Evolutionary conservation across 1,140 invertebrate species (phyloP).

Genomic region (Cyphomyrmex costatus): DNA sequence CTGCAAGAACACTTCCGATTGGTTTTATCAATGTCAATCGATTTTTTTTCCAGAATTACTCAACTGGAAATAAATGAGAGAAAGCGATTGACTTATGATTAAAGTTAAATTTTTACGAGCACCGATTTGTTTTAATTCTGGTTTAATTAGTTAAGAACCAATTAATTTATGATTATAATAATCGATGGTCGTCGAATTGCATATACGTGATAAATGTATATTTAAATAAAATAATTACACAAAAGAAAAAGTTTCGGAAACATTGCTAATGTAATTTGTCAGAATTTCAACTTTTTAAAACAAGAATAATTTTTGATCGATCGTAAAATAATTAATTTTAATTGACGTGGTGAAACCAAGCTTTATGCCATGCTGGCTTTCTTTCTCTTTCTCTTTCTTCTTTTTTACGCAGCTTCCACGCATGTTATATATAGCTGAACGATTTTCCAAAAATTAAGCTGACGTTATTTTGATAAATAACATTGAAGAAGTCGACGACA

Average conservation of each 20-base stretch:
- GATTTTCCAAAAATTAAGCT: neutral
- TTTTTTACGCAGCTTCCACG: constrained; percentile 16
- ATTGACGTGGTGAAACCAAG: constrained; percentile 1
- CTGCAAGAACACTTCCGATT: constrained; percentile 20
- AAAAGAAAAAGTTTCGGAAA: neutral
- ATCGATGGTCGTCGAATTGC: neutral
- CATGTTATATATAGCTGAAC: neutral
- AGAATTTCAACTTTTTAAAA: neutral
- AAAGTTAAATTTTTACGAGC: neutral
- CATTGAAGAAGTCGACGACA: no score
- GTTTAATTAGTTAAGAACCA: constrained; percentile 4
- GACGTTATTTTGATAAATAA: no score
- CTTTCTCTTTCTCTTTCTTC: constrained; percentile 19
- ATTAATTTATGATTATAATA: neutral
- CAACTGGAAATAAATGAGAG: neutral
- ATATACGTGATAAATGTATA: neutral
- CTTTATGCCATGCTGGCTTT: constrained; percentile 24
- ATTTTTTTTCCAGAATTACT: neutral
- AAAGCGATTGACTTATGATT: neutral
- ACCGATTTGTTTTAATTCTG: neutral
- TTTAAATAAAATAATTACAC: neutral
- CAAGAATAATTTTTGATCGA: neutral
- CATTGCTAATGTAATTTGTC: neutral
- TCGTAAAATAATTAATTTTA: neutral
- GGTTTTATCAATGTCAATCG: neutral